Percentiles rank a stretch among this genome's conserved stretches.
Evolutionary conservation across 2,888 invertebrate species (phyloP).

Genomic region (Strigamia transsilvanica): DNA sequence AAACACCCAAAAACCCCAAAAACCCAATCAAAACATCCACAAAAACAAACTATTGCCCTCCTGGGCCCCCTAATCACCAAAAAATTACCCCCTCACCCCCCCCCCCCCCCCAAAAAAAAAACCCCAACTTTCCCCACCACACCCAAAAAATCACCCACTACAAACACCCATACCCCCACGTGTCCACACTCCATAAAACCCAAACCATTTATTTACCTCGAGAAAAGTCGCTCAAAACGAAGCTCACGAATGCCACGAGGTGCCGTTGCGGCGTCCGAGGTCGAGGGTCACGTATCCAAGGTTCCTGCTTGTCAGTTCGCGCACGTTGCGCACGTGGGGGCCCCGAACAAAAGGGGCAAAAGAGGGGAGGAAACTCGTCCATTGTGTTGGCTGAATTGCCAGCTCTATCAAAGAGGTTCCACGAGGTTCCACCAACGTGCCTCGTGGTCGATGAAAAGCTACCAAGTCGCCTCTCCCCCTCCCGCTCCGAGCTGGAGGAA

Average conservation of each 20-base stretch:
- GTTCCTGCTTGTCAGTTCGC: conserved; percentile 7
- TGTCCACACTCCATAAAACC: too few relatives aligned
- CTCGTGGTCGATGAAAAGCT: conserved; percentile 5
- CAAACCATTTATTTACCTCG: not conserved
- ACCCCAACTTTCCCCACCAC: too few relatives aligned
- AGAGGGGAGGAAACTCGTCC: conserved; percentile 7
- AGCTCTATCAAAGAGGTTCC: conserved; percentile 13
- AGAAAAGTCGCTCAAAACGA: not conserved
- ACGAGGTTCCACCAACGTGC: conserved; percentile 28
- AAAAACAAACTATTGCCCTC: too few relatives aligned
- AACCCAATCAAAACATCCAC: too few relatives aligned
- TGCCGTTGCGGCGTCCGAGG: conserved; percentile 14
- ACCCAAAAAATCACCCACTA: too few relatives aligned
- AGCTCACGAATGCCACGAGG: not conserved
- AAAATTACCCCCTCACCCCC: too few relatives aligned
- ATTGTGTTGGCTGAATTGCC: not conserved
- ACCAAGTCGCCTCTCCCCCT: not conserved
- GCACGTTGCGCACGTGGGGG: conserved; percentile 33
- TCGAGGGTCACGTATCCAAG: conserved; percentile 22
- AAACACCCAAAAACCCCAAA: too few relatives aligned
- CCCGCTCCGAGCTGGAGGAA: not conserved
- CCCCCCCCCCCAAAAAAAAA: too few relatives aligned
- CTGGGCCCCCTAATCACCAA: too few relatives aligned
- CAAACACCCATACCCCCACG: too few relatives aligned
- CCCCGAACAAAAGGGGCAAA: conserved; percentile 3